Evolutionary conservation across 1,140 invertebrate species (phyloP), one percentile per base, ranked within the genome.

Genomic region (Wiebesia pumilae): DNA sequence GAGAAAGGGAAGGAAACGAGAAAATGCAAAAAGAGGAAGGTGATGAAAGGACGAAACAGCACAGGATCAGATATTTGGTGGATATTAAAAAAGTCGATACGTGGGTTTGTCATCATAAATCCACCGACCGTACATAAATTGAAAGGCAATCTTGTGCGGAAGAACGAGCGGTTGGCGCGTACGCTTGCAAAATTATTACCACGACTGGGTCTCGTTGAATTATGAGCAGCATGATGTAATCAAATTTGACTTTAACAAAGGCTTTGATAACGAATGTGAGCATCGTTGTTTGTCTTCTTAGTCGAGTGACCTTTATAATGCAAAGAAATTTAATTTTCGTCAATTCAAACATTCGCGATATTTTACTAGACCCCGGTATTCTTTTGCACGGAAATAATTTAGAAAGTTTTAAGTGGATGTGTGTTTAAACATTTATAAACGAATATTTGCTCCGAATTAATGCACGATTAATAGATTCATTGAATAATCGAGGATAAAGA

Each of bases 111-210:
- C 87, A 81, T 87, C 86, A 78, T 90, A 88, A 90, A 90, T 90
- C 87, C 83, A 78, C 73, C 79, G 33, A 83, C 84, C 73, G 81
- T 62, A 83, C 87, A 83, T 88, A 89, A 87, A 90, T 90, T 89
- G 88, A 88, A 89, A 88, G 87, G 88, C 88, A 90, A 91, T 90
- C 90, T 89, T 83, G 81, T 78, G 85, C 86, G 87, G 83, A 30
- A 54, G 47, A 51, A 27, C 16, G 40, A 27, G 43, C 3, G 43
- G 43, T 30, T 47, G 40, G 40, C 75, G 47, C 27, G 71, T 38
- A 51, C 27, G 47, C 83, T 47, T 62, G 87, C 65, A 43, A 82
- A 82, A 86, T 81, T 77, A 69, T 82, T 62, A 47, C 35, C 47
- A 35, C 65, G 24, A 33, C 16, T 40, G 84, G 82, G 87, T 87